phyloP scores from a whole-genome alignment of 2,797 vertebrate species.

The Clarias fuscus region DNA sequence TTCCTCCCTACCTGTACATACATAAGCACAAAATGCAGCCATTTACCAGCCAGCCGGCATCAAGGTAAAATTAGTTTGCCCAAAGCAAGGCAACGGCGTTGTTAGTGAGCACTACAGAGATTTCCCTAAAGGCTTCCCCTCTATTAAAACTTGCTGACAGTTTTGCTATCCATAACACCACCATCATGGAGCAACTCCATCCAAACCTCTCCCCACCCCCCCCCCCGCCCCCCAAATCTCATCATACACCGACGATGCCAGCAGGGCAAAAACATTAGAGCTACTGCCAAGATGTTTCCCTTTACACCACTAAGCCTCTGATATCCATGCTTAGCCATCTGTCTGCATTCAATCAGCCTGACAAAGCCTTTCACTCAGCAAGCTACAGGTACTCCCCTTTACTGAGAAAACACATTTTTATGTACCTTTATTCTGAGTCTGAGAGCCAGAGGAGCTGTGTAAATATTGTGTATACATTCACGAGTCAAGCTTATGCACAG shows the following conservation, averaged over 20 bases:
- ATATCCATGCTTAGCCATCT: constrained; percentile 37
- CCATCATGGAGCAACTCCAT: constrained; percentile 12
- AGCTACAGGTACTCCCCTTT: constrained; percentile 38
- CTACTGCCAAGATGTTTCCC: constrained; percentile 46
- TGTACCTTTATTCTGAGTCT: background rate
- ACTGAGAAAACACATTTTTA: constrained; percentile 14
- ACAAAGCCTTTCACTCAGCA: constrained; percentile 33
- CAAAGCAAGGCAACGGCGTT: constrained; percentile 50
- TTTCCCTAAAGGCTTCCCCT: constrained; percentile 59
- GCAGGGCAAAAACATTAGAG: constrained; percentile 33
- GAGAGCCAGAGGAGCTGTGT: background rate
- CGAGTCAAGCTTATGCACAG: background rate
- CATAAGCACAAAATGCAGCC: constrained; percentile 35
- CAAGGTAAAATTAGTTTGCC: constrained; percentile 49
- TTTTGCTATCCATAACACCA: constrained; percentile 56
- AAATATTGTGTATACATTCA: background rate
- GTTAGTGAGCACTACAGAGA: constrained; percentile 55
- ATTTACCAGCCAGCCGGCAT: constrained; percentile 44
- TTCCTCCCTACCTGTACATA: background rate
- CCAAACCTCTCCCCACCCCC: background rate
- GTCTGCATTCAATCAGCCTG: constrained; percentile 39
- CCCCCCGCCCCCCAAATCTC: background rate
- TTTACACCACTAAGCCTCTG: constrained; percentile 43
- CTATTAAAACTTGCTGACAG: constrained; percentile 61
- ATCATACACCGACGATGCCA: background rate